Percentiles rank a stretch among this genome's conserved stretches.
Conservation (phyloP, 2,888 invertebrate genomes). For the Cerastis leucographa region DNA sequence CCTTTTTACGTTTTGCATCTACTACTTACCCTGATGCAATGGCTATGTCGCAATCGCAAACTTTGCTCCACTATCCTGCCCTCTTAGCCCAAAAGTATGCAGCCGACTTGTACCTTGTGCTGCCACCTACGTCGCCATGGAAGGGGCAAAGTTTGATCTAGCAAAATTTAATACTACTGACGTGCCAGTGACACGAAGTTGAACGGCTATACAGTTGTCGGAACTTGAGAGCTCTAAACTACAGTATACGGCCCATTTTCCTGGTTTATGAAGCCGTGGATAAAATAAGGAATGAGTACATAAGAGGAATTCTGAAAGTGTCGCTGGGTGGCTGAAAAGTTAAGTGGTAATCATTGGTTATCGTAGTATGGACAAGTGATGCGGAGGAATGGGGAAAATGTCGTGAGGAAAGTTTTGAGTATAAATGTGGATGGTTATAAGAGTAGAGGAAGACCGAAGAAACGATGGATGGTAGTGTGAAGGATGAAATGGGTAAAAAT, state of each 20-base stretch:
- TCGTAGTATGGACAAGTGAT: too few species aligned
- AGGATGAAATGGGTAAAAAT: too few species aligned
- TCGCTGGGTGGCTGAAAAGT: too few species aligned
- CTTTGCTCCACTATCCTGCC: not conserved
- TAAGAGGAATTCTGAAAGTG: too few species aligned
- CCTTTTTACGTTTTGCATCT: not conserved
- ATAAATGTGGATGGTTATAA: too few species aligned
- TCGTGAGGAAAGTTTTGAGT: too few species aligned
- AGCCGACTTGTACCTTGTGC: not conserved
- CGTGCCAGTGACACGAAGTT: not conserved
- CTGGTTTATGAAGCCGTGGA: not conserved
- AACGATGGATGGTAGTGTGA: too few species aligned
- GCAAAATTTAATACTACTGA: not conserved
- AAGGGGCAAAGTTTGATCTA: not conserved
- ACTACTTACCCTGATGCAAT: not conserved
- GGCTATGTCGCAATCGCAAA: not conserved
- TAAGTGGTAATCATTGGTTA: too few species aligned
- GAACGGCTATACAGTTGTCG: not conserved
- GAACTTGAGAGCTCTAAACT: not conserved
- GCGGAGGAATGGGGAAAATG: too few species aligned
- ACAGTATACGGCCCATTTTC: not conserved
- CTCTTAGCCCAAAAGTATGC: not conserved
- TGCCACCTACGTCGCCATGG: not conserved
- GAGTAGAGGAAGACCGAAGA: too few species aligned
- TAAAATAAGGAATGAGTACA: too few species aligned